Percentiles rank a stretch among this genome's conserved stretches.
These are phyloP conservation scores for Phengaris arion DNA, from an alignment of 2,888 invertebrate genomes.

Conservation along the genomic window DNA sequence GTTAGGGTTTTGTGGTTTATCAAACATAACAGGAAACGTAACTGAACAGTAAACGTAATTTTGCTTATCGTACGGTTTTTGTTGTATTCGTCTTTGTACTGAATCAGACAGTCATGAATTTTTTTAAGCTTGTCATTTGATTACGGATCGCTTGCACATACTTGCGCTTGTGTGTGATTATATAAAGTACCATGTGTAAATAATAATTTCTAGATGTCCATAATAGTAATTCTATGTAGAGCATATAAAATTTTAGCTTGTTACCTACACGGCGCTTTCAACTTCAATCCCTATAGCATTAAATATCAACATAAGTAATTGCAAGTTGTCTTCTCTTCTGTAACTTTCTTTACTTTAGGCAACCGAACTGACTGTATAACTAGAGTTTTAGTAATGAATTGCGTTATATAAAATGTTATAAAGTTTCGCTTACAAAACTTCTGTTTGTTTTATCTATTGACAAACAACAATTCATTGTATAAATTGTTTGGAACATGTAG, in stretches of 20 bases:
- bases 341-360: no score
- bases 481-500: neutral
- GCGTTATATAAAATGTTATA: no score
- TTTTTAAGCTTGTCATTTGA: neutral
- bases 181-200: neutral
- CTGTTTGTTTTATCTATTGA: neutral
- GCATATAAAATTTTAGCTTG: no score
- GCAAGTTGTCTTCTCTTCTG: no score
- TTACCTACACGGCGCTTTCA: no score
- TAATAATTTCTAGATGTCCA: no score
- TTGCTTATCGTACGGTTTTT: neutral
- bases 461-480: slow-evolving; percentile 8
- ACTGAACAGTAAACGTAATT: slow-evolving; percentile 12
- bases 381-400: no score
- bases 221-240: no score
- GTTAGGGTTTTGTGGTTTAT: slow-evolving; percentile 61
- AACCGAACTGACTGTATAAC: no score
- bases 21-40: slow-evolving; percentile 13
- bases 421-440: neutral
- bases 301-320: no score
- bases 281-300: no score
- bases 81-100: neutral
- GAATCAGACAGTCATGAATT: neutral
- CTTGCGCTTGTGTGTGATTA: neutral
- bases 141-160: neutral